These are phyloP conservation scores for Apostichopus californicus DNA, from an alignment of 35 echinoderm and acorn worm genomes.

Conservation along the genomic window DNA sequence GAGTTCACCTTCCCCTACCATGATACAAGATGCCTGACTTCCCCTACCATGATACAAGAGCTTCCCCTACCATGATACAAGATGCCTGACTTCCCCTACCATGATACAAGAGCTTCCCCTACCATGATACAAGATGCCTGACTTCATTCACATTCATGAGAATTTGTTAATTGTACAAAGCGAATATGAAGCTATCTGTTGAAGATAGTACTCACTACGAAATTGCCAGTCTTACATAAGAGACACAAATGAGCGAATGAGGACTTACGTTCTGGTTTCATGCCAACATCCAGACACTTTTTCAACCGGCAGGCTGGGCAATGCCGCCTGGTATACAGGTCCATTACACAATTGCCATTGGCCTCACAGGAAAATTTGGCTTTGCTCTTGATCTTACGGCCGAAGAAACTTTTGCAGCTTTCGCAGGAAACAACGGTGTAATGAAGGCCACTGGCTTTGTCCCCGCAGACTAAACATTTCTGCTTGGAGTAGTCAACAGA, in stretches of 20 bases:
- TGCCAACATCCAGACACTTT: conserved; percentile 99
- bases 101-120: too few relatives aligned
- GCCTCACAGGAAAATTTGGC: conserved; percentile 98
- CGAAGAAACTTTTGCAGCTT: conserved; percentile 99
- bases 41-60: too few relatives aligned
- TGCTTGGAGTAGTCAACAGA: conserved; percentile 98
- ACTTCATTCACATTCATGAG: too few relatives aligned
- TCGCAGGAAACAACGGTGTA: conserved; percentile 98
- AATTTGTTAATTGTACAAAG: too few relatives aligned
- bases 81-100: too few relatives aligned
- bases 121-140: too few relatives aligned
- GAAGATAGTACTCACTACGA: too few relatives aligned
- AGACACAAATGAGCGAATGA: neutral
- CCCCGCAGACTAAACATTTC: conserved; percentile 98
- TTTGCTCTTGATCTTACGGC: conserved; percentile 99
- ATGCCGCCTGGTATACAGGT: conserved; percentile 95
- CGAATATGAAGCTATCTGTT: too few relatives aligned
- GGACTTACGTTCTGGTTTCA: conserved; percentile 99
- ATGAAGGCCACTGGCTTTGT: conserved; percentile 99
- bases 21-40: too few relatives aligned
- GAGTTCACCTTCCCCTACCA: too few relatives aligned
- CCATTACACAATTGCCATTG: conserved; percentile 99
- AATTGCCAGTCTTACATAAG: neutral
- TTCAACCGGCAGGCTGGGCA: conserved; percentile 95
- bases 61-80: too few relatives aligned